Evolutionary conservation across 2,888 invertebrate genomes (phyloP).

Genomic region (Ophion ellenae): DNA sequence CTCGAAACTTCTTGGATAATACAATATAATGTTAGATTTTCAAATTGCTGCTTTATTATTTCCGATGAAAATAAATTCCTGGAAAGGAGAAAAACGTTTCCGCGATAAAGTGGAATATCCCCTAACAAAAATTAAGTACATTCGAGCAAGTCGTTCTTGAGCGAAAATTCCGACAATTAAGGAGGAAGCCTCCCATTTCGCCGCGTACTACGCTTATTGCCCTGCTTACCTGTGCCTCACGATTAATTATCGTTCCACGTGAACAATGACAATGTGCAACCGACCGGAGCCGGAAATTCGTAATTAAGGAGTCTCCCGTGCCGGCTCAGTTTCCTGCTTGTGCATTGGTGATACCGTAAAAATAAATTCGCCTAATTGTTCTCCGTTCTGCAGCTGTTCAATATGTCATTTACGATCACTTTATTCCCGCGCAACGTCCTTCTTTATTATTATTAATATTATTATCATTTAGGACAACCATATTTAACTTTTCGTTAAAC

Average conservation of each 20-base stretch:
- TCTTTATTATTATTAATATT: background rate
- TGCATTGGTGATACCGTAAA: slow-evolving; percentile 68
- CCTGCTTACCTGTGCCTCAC: background rate
- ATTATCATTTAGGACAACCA: too few relatives aligned
- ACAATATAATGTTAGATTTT: too few relatives aligned
- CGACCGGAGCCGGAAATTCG: slow-evolving; percentile 46
- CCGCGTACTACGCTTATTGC: too few relatives aligned
- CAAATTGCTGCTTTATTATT: background rate
- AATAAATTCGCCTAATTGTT: slow-evolving; percentile 74
- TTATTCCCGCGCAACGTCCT: background rate
- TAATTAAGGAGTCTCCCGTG: slow-evolving; percentile 48
- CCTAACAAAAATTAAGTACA: background rate
- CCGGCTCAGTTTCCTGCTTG: slow-evolving; percentile 39
- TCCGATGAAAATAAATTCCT: background rate
- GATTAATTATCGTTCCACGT: slow-evolving; percentile 29
- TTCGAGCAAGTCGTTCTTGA: too few relatives aligned
- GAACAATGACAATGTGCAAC: slow-evolving; percentile 44
- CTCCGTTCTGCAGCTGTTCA: slow-evolving; percentile 72
- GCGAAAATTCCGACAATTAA: too few relatives aligned
- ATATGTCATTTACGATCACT: slow-evolving; percentile 34
- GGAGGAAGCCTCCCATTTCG: too few relatives aligned
- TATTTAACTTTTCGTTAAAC: too few relatives aligned
- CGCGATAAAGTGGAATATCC: background rate
- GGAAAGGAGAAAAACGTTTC: background rate
- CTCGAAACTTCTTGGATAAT: too few relatives aligned